These are phyloP conservation scores for Drosophila prosaltans DNA, from an alignment of 1,140 invertebrate genomes.

Conservation along the genomic window DNA sequence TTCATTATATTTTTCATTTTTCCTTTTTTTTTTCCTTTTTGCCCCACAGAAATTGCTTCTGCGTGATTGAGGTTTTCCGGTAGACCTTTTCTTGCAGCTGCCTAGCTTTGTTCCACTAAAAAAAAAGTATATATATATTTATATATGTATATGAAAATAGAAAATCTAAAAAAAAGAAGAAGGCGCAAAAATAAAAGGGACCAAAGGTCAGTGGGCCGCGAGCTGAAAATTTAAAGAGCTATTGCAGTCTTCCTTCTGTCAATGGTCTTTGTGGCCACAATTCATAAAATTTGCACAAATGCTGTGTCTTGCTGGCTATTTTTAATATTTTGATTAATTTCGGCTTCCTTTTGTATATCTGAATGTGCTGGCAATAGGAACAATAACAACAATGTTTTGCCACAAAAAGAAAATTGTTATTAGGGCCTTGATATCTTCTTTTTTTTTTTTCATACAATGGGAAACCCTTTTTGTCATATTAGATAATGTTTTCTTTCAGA, in stretches of 20 bases:
- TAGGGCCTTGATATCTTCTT: conserved; percentile 43
- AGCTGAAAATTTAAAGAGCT: conserved; percentile 37
- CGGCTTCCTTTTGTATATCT: conserved; percentile 44
- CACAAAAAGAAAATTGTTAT: conserved; percentile 23
- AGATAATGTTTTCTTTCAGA: conserved; percentile 36
- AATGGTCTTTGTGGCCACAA: conserved; percentile 46
- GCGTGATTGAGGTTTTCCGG: conserved; percentile 76
- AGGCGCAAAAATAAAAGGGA: conserved; percentile 18
- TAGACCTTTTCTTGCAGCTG: conserved; percentile 58
- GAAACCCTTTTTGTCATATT: conserved; percentile 38
- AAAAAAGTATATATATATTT: conserved; percentile 6
- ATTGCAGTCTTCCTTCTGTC: conserved; percentile 23
- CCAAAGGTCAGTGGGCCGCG: conserved; percentile 11
- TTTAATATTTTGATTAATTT: conserved; percentile 66
- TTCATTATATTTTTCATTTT: conserved; percentile 36
- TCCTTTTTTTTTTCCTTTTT: conserved; percentile 42
- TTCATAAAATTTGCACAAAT: conserved; percentile 50
- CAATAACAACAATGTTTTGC: conserved; percentile 8
- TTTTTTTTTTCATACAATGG: conserved; percentile 46
- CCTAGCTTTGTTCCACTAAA: conserved; percentile 31
- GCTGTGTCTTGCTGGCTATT: conserved; percentile 38
- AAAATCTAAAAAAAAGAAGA: not conserved
- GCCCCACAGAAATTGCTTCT: conserved; percentile 66
- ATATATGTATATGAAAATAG: conserved; percentile 1
- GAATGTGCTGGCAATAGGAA: conserved; percentile 24